Conservation (phyloP, 2,113 vertebrate genomes). For the Rhinoptilus africanus region DNA sequence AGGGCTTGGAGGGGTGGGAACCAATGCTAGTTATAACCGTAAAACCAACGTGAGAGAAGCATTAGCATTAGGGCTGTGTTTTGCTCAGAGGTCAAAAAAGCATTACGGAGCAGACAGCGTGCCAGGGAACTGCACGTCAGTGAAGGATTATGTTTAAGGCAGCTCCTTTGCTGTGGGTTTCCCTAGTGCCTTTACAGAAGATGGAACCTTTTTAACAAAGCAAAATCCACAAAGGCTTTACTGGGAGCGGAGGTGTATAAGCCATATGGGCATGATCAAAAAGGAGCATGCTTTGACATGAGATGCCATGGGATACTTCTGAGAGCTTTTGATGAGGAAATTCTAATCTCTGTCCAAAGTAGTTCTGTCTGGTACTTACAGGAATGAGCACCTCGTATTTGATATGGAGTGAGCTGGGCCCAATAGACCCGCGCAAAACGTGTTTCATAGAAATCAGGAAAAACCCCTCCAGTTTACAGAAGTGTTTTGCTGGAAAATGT, state of each 20-base stretch:
- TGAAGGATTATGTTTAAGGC: not conserved
- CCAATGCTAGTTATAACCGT: not conserved
- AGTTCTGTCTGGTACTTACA: not conserved
- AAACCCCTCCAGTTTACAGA: not conserved
- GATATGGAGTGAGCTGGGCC: not conserved
- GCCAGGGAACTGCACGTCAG: rapidly evolving
- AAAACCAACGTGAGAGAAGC: not conserved
- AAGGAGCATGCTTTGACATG: not conserved
- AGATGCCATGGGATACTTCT: not conserved
- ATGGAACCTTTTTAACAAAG: not conserved
- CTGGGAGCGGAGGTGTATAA: not conserved
- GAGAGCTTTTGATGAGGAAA: not conserved
- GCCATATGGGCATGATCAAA: not conserved
- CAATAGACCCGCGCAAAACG: not conserved
- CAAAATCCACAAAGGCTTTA: not conserved
- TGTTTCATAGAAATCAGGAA: not conserved
- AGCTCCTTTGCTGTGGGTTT: not conserved
- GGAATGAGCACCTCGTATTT: not conserved
- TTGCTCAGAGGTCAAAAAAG: not conserved
- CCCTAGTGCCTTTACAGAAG: not conserved
- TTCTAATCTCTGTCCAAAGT: not conserved
- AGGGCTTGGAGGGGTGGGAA: not conserved
- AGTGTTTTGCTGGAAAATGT: not conserved
- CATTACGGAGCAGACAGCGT: rapidly evolving
- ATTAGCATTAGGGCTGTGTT: not conserved